These are phyloP conservation scores for Galerucella nymphaeae DNA, from an alignment of 2,888 invertebrate species.

Conservation along the genomic window DNA sequence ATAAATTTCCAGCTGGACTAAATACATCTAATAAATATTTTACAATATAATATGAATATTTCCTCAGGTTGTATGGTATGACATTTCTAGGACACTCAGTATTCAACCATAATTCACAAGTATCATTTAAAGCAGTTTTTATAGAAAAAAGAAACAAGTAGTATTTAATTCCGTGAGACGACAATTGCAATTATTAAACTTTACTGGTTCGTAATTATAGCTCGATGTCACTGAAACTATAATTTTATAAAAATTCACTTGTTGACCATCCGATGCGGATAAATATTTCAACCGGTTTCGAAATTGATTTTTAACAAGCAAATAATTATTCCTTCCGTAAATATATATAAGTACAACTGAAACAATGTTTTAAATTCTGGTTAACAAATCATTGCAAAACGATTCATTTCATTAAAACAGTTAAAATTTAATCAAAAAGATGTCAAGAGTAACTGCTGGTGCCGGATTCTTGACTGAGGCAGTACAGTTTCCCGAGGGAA, in stretches of 20 bases:
- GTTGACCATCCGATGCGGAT: not conserved
- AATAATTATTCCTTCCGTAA: not conserved
- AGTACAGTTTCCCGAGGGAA: too few relatives aligned
- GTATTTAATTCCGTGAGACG: not conserved
- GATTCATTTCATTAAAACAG: too few relatives aligned
- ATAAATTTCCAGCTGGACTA: too few relatives aligned
- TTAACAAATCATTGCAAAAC: too few relatives aligned
- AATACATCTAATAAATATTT: too few relatives aligned
- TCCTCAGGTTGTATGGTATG: not conserved
- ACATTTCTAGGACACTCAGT: not conserved
- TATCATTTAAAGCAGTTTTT: not conserved
- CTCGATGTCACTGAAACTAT: not conserved
- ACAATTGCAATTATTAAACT: constrained; percentile 6
- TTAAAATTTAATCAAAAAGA: too few relatives aligned
- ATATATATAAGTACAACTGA: not conserved
- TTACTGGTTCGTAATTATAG: constrained; percentile 1
- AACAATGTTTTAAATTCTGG: too few relatives aligned
- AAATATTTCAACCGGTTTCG: not conserved
- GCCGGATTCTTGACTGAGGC: too few relatives aligned
- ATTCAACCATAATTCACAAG: constrained; percentile 7
- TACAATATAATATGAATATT: not conserved
- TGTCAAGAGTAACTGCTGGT: too few relatives aligned
- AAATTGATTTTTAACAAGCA: not conserved
- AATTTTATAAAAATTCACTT: not conserved
- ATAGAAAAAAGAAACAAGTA: not conserved